A percentile compares a stretch with the other conserved stretches of the same genome.
These are phyloP conservation scores for Pristionchus arcanus DNA, from an alignment of 2,888 invertebrate species.

Conservation along the genomic window DNA sequence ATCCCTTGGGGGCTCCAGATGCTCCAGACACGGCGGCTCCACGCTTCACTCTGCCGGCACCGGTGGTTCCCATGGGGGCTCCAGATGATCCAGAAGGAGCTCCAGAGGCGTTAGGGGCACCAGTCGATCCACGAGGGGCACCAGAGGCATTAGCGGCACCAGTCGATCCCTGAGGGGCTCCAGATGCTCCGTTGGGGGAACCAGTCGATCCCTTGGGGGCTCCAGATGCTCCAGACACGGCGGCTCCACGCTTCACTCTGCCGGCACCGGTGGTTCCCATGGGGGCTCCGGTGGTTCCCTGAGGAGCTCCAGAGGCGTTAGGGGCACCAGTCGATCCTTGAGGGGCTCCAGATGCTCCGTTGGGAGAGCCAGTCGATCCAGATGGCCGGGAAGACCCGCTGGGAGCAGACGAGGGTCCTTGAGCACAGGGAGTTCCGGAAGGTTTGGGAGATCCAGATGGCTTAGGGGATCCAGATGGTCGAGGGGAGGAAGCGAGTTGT, in stretches of 20 bases:
- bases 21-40: not conserved
- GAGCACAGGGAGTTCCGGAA: not conserved
- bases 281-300: not conserved
- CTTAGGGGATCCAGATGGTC: not conserved
- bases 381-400: too few relatives aligned
- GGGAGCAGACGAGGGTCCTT: not conserved
- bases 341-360: not conserved
- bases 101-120: not conserved
- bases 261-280: not conserved
- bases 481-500: too few relatives aligned
- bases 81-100: not conserved
- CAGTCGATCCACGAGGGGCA: not conserved
- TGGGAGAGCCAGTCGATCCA: not conserved
- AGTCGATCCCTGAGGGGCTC: not conserved
- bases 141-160: not conserved
- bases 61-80: not conserved
- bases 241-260: not conserved
- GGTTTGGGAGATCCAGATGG: not conserved
- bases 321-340: not conserved
- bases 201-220: not conserved
- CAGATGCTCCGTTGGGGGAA: not conserved
- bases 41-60: not conserved
- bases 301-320: not conserved
- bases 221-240: not conserved
- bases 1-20: constrained; percentile 8